Conservation (phyloP, 2,888 invertebrate species). For the Hypsopygia costalis region DNA sequence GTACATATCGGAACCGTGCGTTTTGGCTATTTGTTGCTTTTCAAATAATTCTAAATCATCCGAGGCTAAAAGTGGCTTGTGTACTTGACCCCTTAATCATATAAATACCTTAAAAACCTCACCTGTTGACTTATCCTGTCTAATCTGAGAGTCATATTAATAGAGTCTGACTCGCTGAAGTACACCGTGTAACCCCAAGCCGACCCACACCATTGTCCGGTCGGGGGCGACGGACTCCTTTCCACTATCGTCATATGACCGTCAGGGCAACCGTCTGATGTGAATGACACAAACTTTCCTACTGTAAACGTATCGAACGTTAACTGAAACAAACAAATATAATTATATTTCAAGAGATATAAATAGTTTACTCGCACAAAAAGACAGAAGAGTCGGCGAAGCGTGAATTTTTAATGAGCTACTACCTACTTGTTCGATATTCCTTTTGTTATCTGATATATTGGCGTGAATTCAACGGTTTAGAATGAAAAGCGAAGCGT, state of each 20-base stretch:
- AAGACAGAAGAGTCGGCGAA: constrained; percentile 21
- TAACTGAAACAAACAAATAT: constrained; percentile 79
- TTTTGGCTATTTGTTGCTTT: too few species aligned
- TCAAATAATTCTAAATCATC: too few species aligned
- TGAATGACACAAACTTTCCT: constrained; percentile 89
- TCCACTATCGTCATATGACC: constrained; percentile 91
- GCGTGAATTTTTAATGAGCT: constrained; percentile 41
- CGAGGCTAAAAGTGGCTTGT: too few species aligned
- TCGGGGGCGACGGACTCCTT: constrained; percentile 84
- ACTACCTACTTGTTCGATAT: constrained; percentile 18
- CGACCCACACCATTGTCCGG: constrained; percentile 91
- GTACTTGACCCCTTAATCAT: too few species aligned
- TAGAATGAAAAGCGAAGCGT: background rate
- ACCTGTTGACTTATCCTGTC: constrained; percentile 88
- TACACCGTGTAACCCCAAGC: constrained; percentile 93
- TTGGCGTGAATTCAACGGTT: background rate
- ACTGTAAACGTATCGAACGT: constrained; percentile 92
- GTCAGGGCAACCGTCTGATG: constrained; percentile 88
- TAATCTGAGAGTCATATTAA: constrained; percentile 87
- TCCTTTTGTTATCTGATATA: constrained; percentile 9
- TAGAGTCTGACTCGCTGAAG: constrained; percentile 90
- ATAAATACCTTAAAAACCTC: constrained; percentile 23
- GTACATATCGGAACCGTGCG: too few species aligned
- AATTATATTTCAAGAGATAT: background rate
- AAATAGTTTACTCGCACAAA: constrained; percentile 13